Conservation (phyloP, 2,797 vertebrate species). For the Melanotaenia pygmaea region DNA sequence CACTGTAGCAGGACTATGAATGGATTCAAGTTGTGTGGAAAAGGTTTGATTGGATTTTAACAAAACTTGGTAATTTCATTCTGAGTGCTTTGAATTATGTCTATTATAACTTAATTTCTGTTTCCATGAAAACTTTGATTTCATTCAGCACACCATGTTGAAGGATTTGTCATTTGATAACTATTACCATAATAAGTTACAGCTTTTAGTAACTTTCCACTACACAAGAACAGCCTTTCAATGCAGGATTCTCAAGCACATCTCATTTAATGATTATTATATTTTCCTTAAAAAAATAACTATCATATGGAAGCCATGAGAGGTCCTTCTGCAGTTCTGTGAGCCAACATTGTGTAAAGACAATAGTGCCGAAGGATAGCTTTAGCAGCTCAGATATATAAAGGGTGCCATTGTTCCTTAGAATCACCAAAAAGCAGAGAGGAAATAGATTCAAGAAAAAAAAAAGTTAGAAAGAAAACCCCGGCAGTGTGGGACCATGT, state of each 20-base stretch:
- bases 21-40: constrained; percentile 40
- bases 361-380: constrained; percentile 63
- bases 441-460: constrained; percentile 75
- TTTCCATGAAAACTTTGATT: constrained; percentile 36
- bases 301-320: constrained; percentile 35
- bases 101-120: constrained; percentile 7
- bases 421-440: constrained; percentile 68
- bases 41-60: constrained; percentile 50
- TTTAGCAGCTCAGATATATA: constrained; percentile 59
- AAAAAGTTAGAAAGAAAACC: constrained; percentile 74
- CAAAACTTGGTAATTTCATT: constrained; percentile 23
- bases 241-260: constrained; percentile 9
- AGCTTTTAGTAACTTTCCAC: constrained; percentile 30
- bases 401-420: constrained; percentile 75
- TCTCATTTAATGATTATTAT: constrained; percentile 27
- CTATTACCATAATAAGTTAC: constrained; percentile 32
- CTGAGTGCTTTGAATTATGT: constrained; percentile 18
- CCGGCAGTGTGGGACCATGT: constrained; percentile 73
- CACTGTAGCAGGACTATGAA: constrained; percentile 53
- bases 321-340: constrained; percentile 35
- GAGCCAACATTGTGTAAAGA: constrained; percentile 61
- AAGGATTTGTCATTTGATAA: constrained; percentile 26
- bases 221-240: constrained; percentile 4
- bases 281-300: constrained; percentile 50
- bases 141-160: not conserved